These are phyloP conservation scores for Drosophila parvula DNA, from an alignment of 1,140 invertebrate species.

Conservation along the genomic window DNA sequence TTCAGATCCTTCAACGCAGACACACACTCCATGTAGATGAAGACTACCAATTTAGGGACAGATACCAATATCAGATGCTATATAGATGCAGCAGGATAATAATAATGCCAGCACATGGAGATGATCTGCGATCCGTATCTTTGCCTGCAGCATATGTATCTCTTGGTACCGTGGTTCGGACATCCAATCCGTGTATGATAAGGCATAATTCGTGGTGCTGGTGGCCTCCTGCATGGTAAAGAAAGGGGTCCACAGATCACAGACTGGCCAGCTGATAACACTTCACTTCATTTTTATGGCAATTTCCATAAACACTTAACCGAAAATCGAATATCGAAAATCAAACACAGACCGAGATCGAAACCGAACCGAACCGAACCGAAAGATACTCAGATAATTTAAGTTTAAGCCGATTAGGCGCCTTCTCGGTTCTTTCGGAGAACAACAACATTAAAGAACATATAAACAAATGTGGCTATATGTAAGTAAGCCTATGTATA, in stretches of 20 bases:
- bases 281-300: conserved; percentile 24
- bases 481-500: conserved; percentile 28
- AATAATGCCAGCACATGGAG: conserved; percentile 40
- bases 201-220: conserved; percentile 55
- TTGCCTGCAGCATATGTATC: conserved; percentile 5
- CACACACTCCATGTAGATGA: not conserved
- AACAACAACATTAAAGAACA: conserved; percentile 42
- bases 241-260: conserved; percentile 4
- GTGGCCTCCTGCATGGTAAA: conserved; percentile 67
- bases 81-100: not conserved
- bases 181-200: conserved; percentile 72
- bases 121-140: conserved; percentile 28
- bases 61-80: no score
- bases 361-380: conserved; percentile 31
- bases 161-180: conserved; percentile 64
- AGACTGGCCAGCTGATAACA: conserved; percentile 26
- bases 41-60: no score
- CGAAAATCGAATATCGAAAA: not conserved
- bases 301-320: conserved; percentile 22
- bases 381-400: conserved; percentile 27
- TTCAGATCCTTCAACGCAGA: conserved; percentile 25
- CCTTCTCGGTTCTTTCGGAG: conserved; percentile 34
- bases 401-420: conserved; percentile 58
- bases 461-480: conserved; percentile 45
- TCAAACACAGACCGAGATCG: conserved; percentile 6